These are phyloP conservation scores for Cecidostiba fungosa DNA, from an alignment of 2,888 invertebrate genomes.

Conservation along the genomic window DNA sequence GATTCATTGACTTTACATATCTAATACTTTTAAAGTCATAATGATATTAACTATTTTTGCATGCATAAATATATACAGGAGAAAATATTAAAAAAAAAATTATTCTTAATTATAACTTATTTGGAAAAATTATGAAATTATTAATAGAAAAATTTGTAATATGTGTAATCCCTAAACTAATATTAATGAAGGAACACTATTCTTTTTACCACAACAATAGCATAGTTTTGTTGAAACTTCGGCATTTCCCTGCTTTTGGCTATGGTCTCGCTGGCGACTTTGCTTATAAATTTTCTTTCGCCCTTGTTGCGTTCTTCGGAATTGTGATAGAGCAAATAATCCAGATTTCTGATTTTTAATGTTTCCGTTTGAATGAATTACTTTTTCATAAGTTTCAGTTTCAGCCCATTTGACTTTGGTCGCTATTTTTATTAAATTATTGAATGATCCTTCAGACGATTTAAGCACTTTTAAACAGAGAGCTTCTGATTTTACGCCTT, in stretches of 20 bases:
- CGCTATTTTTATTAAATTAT: slow-evolving; percentile 41
- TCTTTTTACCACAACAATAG: slow-evolving; percentile 45
- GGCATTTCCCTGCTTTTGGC: neutral
- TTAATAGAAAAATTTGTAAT: neutral
- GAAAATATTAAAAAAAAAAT: neutral
- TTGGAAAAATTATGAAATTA: neutral
- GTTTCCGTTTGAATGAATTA: neutral
- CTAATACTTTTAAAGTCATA: neutral
- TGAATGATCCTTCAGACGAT: neutral
- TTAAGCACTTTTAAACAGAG: slow-evolving; percentile 36
- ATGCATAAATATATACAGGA: neutral
- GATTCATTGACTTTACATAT: neutral
- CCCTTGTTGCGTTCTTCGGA: neutral
- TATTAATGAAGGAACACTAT: neutral
- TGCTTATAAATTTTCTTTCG: neutral
- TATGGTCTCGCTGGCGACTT: neutral
- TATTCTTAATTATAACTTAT: neutral
- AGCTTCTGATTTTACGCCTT: slow-evolving; percentile 41
- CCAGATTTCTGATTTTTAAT: slow-evolving; percentile 3
- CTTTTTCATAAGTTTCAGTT: neutral
- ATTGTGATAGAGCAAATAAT: neutral
- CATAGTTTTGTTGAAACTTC: slow-evolving; percentile 13
- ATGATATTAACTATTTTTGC: neutral
- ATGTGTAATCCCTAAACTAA: neutral
- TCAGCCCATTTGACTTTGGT: slow-evolving; percentile 32